Base-by-base conservation (phyloP, 2,797 vertebrate genomes). In the Taenioides sp. region DNA sequence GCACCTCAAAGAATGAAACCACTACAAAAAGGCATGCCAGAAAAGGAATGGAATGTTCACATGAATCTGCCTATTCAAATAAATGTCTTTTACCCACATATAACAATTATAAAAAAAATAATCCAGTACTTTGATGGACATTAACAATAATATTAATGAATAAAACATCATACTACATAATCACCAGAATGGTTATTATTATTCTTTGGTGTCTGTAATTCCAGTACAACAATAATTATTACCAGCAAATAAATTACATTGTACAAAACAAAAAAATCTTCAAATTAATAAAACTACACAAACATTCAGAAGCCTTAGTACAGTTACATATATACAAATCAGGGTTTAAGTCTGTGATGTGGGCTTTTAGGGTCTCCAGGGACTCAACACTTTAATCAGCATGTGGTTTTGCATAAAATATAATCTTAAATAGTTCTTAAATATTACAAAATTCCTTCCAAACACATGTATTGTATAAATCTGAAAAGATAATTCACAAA, bases 171-270 rank as follows among this genome's bases (percentile, higher is more conserved):
- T 85, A 95, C 91, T 93, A 95, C 64, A 52, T 66, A 31, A 50
- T 66, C 95, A 97, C 96, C 95, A 95, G 95, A 97, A 96, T 93
- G 93, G 94, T 94, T 92, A 94, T 92, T 93, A 94, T 89, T 95
- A 92, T 94, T 97, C 96, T 99, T 99, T 99, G 97, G 97, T 97
- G 96, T 97, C 93, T 95, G 95, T 95, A 96, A 95, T 95, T 96
- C 89, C 94, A 92, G 90, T 91, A 90, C 87, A 88, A 81, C 88
- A 91, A 66, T 66, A 66, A 66, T 90, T 92, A 92, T 93, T 93
- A 93, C 91, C 94, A 94, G 92, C 94, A 96, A 98, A 99, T 97
- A 99, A 99, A 98, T 98, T 97, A 99, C 94, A 93, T 94, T 95
- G 94, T 98, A 98, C 95, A 97, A 97, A 97, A 97, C 93, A 93